These are phyloP conservation scores for Hololepta plana DNA, from an alignment of 2,888 invertebrate genomes.

Conservation along the genomic window DNA sequence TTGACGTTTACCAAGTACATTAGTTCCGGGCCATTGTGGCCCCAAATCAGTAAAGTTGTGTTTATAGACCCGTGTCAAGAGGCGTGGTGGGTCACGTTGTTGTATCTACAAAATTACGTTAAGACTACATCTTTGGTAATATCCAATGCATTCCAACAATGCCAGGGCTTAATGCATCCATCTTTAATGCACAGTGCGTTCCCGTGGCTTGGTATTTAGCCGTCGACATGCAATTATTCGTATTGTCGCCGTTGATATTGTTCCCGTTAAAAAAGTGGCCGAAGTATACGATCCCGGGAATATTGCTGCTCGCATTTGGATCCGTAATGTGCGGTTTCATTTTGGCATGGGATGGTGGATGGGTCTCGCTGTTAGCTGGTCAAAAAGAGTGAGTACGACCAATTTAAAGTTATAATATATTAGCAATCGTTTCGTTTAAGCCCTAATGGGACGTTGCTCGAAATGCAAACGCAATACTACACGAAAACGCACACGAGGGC, in stretches of 20 bases:
- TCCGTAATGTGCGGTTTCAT: too few relatives aligned
- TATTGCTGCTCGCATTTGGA: neutral
- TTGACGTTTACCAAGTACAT: conserved; percentile 26
- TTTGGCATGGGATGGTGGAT: too few relatives aligned
- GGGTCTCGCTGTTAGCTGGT: too few relatives aligned
- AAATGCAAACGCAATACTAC: too few relatives aligned
- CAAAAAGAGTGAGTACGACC: too few relatives aligned
- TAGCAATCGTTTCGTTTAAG: too few relatives aligned
- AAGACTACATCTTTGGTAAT: conserved; percentile 14
- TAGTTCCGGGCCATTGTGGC: conserved; percentile 30
- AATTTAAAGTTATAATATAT: too few relatives aligned
- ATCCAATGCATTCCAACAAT: neutral
- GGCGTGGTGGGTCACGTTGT: conserved; percentile 24
- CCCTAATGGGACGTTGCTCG: too few relatives aligned
- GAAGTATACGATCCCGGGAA: conserved; percentile 7
- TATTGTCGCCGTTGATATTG: conserved; percentile 11
- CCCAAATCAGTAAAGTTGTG: conserved; percentile 7
- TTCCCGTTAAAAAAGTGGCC: conserved; percentile 12
- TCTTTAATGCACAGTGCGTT: conserved; percentile 17
- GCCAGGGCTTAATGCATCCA: neutral
- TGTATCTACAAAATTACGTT: conserved; percentile 24
- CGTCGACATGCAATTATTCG: conserved; percentile 11
- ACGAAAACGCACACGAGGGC: conserved; percentile 9
- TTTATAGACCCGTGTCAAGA: conserved; percentile 15
- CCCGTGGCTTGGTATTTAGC: conserved; percentile 11